Conservation (phyloP, 1,140 invertebrate species). For the Lamellibrachia luymesi region DNA sequence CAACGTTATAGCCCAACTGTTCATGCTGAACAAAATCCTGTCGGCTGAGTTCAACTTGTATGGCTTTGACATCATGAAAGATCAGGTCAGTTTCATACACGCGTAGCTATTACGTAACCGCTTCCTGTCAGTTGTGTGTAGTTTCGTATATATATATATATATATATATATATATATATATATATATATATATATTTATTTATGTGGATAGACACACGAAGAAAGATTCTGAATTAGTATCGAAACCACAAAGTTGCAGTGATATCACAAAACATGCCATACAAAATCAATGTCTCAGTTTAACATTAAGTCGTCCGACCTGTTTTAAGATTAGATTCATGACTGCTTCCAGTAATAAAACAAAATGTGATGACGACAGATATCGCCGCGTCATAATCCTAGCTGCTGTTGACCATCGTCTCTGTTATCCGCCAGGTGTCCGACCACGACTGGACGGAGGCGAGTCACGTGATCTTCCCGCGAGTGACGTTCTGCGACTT, state of each 20-base stretch:
- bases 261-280: background rate
- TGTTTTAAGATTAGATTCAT: background rate
- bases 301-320: background rate
- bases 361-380: background rate
- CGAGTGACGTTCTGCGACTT: slow-evolving; percentile 63
- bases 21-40: slow-evolving; percentile 60
- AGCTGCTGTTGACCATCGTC: background rate
- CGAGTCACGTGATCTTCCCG: slow-evolving; percentile 54
- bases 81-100: background rate
- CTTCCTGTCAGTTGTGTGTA: background rate
- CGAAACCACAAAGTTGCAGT: too few species aligned
- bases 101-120: background rate
- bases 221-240: too few species aligned
- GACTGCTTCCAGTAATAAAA: background rate
- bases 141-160: too few species aligned
- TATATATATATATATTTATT: too few species aligned
- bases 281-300: background rate
- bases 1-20: slow-evolving; percentile 61
- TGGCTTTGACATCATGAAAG: slow-evolving; percentile 55
- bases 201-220: too few species aligned
- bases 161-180: too few species aligned
- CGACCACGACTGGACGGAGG: slow-evolving; percentile 45
- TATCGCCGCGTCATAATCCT: background rate
- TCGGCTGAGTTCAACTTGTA: slow-evolving; percentile 59
- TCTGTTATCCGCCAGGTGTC: slow-evolving; percentile 30